Evolutionary conservation across 2,888 invertebrate genomes (phyloP), one percentile per base, ranked within the genome.

Genomic region (Mythimna impura): DNA sequence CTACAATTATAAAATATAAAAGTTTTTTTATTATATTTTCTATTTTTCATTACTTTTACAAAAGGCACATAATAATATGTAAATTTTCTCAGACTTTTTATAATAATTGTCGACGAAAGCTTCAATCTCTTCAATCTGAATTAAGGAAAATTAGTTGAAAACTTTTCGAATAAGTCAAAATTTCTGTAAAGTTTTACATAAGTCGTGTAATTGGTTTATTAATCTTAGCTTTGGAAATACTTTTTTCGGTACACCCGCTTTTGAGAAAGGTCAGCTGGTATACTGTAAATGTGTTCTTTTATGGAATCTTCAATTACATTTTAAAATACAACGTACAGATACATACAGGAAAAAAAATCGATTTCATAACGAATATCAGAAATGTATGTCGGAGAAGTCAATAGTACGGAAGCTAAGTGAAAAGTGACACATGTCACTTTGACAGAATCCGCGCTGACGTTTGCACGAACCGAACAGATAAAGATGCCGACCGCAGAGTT

Each of bases 141-240:
- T 82, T 80, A 82, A 77, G 77, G 77, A 67, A 82, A 82, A 82
- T 82, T 82, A 9, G 80, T 70, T 36, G 55, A 66, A 83, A 82
- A 83, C 80, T 82, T 82, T 83, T 71, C 83, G 61, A 83, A 81
- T 81, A 76, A 83, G 83, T 81, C 83, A 78, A 83, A 82, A 71
- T 77, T 78, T 73, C 79, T 72, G 22, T 60, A 68, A 83, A 83
- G 60, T 83, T 83, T 77, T 63, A 43, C 63, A 14, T 43, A 78
- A 81, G 70, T 64, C 73, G 52, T 67, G 73, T 76, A 83, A 83
- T 73, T 83, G 79, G 80, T 83, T 83, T 71, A 78, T 73, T 83
- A 83, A 81, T 81, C 64, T 81, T 47, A 76, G 58, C 58, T 76
- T 78, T 50, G 34, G n/a, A 66, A 63, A 66, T 66, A 72, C 69